phyloP scores from a whole-genome alignment of 2,888 invertebrate species.

The Leptothorax acervorum region DNA sequence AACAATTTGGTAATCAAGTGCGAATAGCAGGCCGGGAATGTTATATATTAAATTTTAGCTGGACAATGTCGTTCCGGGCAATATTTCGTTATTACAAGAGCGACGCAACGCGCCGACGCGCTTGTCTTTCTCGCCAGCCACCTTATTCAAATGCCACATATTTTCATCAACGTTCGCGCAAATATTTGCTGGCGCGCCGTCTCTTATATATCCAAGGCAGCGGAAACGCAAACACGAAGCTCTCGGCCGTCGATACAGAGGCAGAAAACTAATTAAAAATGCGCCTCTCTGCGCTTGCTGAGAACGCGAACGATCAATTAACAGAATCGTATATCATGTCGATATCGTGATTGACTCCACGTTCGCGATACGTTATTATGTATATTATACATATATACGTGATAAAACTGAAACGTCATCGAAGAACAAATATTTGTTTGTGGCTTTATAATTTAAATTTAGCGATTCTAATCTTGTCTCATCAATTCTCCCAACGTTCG shows the following conservation, averaged over 20 bases:
- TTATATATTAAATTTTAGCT: constrained; percentile 34
- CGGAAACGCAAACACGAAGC: neutral
- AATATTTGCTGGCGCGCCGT: constrained; percentile 26
- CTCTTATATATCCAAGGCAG: constrained; percentile 23
- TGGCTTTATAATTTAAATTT: neutral
- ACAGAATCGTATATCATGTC: neutral
- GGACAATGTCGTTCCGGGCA: neutral
- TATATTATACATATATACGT: neutral
- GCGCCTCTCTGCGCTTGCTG: neutral
- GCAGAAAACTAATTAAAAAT: constrained; percentile 27
- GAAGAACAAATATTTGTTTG: neutral
- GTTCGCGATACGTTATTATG: neutral
- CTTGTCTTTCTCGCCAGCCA: constrained; percentile 15
- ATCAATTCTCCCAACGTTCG: neutral
- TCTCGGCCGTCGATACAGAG: constrained; percentile 1
- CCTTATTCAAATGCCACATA: constrained; percentile 39
- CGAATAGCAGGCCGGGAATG: constrained; percentile 1
- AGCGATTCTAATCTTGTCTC: neutral
- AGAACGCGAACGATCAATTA: neutral
- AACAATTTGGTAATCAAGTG: neutral
- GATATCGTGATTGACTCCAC: neutral
- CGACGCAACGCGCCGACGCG: neutral
- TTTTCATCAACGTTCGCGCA: constrained; percentile 41
- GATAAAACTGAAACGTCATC: neutral
- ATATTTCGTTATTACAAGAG: constrained; percentile 26